Percentiles rank a stretch among this genome's conserved stretches.
Evolutionary conservation across 2,113 vertebrate genomes (phyloP).

Genomic region (Tyrannus savana): DNA sequence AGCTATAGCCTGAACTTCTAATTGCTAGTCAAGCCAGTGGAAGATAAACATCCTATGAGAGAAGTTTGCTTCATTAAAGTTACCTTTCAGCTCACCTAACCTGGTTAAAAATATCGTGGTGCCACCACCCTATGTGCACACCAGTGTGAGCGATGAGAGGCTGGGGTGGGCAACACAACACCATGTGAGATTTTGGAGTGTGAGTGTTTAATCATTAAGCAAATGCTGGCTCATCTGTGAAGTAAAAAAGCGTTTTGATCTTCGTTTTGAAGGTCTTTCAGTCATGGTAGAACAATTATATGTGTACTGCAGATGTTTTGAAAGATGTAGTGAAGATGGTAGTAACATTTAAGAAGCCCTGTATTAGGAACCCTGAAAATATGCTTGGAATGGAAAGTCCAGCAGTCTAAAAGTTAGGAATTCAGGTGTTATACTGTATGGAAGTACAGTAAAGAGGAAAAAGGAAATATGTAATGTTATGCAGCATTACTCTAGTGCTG

Average conservation of each 20-base stretch:
- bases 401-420: background rate
- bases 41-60: background rate
- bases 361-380: background rate
- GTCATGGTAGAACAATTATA: background rate
- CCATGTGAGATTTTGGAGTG: background rate
- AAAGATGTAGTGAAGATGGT: background rate
- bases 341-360: background rate
- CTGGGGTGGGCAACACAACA: accelerated
- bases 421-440: background rate
- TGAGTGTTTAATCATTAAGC: background rate
- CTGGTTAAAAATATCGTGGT: accelerated
- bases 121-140: background rate
- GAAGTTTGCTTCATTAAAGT: background rate
- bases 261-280: background rate
- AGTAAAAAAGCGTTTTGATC: background rate
- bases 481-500: background rate
- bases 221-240: background rate
- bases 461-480: background rate
- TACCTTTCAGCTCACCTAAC: background rate
- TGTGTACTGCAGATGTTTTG: background rate
- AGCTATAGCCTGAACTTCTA: background rate
- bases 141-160: background rate
- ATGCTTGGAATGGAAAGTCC: background rate
- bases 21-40: background rate
- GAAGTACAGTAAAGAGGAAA: background rate